Evolutionary conservation across 2,888 invertebrate species (phyloP), one percentile per base, ranked within the genome.

Genomic region (Argyra leucocephala): DNA sequence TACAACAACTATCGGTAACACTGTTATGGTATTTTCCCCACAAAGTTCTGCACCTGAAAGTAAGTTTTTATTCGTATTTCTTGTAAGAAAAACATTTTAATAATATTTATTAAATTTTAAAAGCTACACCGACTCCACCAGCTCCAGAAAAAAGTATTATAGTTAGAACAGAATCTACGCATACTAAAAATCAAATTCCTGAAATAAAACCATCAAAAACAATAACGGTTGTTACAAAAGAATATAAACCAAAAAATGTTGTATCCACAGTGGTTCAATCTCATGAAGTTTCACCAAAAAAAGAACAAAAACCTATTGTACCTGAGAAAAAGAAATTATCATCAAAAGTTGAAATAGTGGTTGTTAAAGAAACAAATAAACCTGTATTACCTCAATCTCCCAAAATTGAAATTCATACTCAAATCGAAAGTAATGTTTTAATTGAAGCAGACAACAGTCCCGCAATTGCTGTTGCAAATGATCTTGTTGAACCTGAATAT

Each of bases 11-110:
- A 93, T 95, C 73, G 94, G 93, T 68, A 92, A 93, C 77, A 95
- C 95, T 18, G 89, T 95, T 64, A 95, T 95, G 92, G 89, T 95
- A 48, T 95, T 95, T 79, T 94, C 93, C 0, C 95, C 95, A 0
- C 89, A 93, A 73, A 93, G 91, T 73, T 87, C 78, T 21, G 61
- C 90, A 23, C 80, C 85, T 76, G 83, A 86, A 82, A 88, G 89
- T 88, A 77, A 76, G 72, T 65, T 48, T 10, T 23, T 62, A 48
- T 61, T 18, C n/a, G n/a, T 6, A 48, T 23, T 48, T 3, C 22
- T 22, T 22, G 12, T 58, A 22, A 21, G 22, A 58, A 58, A 22
- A 22, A 2, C 3, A n/a, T n/a, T n/a, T n/a, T 3, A 22, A 66
- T 66, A 37, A 65, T 57, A 63, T 61, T 70, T 31, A 66, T n/a